phyloP scores from a whole-genome alignment of 2,888 invertebrate species.

The Parnassius glacialis region DNA sequence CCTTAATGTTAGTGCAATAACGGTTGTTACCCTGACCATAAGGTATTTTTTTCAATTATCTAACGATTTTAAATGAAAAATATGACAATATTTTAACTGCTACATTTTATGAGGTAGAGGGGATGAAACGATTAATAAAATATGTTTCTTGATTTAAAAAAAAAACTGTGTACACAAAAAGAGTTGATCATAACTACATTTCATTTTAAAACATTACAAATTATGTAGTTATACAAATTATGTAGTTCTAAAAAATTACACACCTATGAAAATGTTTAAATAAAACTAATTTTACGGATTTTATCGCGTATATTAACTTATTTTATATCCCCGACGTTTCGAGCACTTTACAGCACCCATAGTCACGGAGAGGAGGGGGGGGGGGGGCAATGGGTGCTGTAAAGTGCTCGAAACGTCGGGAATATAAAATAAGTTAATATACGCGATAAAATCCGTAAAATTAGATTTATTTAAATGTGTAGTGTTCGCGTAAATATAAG shows the following conservation, averaged over 20 bases:
- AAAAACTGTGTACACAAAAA: neutral
- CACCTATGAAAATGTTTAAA: too few species aligned
- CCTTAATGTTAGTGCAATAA: slow-evolving; percentile 3
- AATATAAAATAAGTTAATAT: too few species aligned
- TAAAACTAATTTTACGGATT: too few species aligned
- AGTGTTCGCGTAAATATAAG: too few species aligned
- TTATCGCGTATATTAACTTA: too few species aligned
- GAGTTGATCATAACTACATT: neutral
- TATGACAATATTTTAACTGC: neutral
- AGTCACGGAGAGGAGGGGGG: too few species aligned
- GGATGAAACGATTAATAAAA: slow-evolving; percentile 1
- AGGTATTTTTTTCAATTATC: neutral
- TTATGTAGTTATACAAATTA: neutral
- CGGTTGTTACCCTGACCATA: slow-evolving; percentile 12
- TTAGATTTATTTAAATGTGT: too few species aligned
- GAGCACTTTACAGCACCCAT: too few species aligned
- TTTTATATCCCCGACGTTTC: too few species aligned
- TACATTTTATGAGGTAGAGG: slow-evolving; percentile 17
- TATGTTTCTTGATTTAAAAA: slow-evolving; percentile 4
- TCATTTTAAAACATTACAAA: neutral
- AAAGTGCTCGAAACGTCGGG: too few species aligned
- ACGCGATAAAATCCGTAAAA: too few species aligned
- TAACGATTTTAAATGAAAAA: neutral
- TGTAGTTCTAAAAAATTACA: neutral
- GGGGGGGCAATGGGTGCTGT: too few species aligned